Percentiles rank a stretch among this genome's conserved stretches.
Conservation (phyloP, 2,113 vertebrate genomes). For the Suncus etruscus region DNA sequence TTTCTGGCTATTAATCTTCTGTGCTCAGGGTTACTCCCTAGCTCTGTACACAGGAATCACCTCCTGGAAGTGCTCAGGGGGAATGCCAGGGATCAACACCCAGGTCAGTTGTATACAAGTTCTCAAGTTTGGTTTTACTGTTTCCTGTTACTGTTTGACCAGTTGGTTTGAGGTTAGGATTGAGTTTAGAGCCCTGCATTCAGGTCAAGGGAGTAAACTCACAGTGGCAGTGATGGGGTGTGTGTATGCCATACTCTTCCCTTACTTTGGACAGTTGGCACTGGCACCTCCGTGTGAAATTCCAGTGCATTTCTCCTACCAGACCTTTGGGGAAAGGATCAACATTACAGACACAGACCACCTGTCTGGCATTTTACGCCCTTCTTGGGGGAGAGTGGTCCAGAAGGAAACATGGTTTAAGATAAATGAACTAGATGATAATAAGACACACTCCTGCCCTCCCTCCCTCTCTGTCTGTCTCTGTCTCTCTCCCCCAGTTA, state of each 20-base stretch:
- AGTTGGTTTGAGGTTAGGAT: not conserved
- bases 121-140: not conserved
- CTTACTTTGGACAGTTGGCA: not conserved
- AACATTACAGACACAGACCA: accelerated
- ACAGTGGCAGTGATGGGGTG: not conserved
- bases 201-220: not conserved
- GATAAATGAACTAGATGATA: not conserved
- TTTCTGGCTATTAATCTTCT: too few relatives aligned
- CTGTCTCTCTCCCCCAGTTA: not conserved
- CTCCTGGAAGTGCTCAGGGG: too few relatives aligned
- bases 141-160: constrained; percentile 25
- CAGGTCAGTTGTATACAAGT: not conserved
- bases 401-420: constrained; percentile 26
- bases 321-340: not conserved
- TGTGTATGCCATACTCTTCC: not conserved
- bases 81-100: too few relatives aligned
- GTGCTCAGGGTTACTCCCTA: too few relatives aligned
- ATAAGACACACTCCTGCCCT: not conserved
- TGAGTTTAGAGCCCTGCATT: not conserved
- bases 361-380: not conserved
- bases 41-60: too few relatives aligned
- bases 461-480: too few relatives aligned
- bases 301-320: accelerated
- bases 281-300: not conserved
- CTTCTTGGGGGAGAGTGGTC: not conserved